Base-by-base conservation (phyloP, 2,888 invertebrate genomes). In the Notodonta ziczac region DNA sequence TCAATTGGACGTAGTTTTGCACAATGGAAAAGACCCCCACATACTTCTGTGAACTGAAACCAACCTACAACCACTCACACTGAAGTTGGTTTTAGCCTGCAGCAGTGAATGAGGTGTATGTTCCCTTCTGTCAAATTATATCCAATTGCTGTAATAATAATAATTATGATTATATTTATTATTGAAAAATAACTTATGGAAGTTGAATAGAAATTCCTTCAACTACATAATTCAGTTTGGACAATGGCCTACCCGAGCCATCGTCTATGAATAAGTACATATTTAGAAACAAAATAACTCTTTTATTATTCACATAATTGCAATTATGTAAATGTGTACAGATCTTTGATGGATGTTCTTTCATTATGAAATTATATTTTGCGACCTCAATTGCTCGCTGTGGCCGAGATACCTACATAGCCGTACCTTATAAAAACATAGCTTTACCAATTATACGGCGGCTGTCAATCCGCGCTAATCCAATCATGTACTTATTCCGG, bases 351-450 rank as follows among this genome's bases (percentile, higher is more conserved):
- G 40, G 14, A 8, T 16, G 56, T 42, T 44, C 24, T 56, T 56
- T 56, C 44, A 44, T 44, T 13, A 54, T 54, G n/a, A 14, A 39
- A 54, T 54, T 16, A n/a, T 54, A 55, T 55, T 55, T 55, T 55
- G 39, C 10, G 40, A 55, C 55, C 55, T 55, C 55, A 55, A 55
- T 55, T 8, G n/a, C 35, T 51, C 14, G 16, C 35, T 14, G 24
- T 56, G 56, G 13, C 44, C 44, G 24, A 44, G 14, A 56, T 56
- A 44, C 56, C 56, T 44, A 44, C 44, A 24, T 56, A 13, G 13
- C 12, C 32, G 13, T 52, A 32, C 52, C 6, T 52, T 32, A 52
- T 12, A 16, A 16, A 50, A 51, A 24, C 13, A 13, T 24, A 52
- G 52, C 24, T 32, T 2, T 32, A 52, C 52, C 52, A 52, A 52